Conservation (phyloP, 2,888 invertebrate species). For the Dasysyrphus albostriatus region DNA sequence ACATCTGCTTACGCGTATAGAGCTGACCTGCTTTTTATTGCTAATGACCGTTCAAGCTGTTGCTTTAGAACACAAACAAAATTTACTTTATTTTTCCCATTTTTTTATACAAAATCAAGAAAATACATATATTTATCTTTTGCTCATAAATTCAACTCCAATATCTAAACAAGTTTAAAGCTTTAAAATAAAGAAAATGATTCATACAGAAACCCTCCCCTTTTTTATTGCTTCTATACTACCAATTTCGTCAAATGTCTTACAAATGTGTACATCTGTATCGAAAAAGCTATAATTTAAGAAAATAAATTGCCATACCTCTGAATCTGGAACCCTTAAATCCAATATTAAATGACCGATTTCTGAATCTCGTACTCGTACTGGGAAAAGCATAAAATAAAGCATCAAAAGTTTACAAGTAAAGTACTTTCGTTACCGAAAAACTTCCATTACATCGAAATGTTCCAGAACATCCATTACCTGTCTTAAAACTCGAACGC, state of each 20-base stretch:
- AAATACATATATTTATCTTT: not conserved
- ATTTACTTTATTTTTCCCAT: too few species aligned
- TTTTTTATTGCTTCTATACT: not conserved
- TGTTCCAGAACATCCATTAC: slow-evolving; percentile 37
- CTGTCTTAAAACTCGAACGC: slow-evolving; percentile 22
- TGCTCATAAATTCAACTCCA: not conserved
- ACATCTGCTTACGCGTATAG: too few species aligned
- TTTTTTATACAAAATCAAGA: too few species aligned
- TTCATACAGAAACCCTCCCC: not conserved
- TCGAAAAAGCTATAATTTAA: not conserved
- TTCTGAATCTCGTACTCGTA: not conserved
- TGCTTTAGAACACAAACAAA: too few species aligned
- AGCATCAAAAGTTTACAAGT: slow-evolving; percentile 17
- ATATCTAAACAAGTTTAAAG: not conserved
- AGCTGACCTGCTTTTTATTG: too few species aligned
- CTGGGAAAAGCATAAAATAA: not conserved
- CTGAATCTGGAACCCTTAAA: not conserved
- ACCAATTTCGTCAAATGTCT: not conserved
- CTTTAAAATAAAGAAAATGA: not conserved
- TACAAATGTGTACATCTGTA: not conserved
- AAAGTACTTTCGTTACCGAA: slow-evolving; percentile 8
- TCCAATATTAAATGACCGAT: slow-evolving; percentile 18
- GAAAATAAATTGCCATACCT: not conserved
- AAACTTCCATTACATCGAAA: slow-evolving; percentile 22
- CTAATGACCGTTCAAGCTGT: too few species aligned